A percentile compares a stretch with the other conserved stretches of the same genome.
These are phyloP conservation scores for Liolophura sinensis DNA, from an alignment of 1,140 invertebrate genomes.

Conservation along the genomic window DNA sequence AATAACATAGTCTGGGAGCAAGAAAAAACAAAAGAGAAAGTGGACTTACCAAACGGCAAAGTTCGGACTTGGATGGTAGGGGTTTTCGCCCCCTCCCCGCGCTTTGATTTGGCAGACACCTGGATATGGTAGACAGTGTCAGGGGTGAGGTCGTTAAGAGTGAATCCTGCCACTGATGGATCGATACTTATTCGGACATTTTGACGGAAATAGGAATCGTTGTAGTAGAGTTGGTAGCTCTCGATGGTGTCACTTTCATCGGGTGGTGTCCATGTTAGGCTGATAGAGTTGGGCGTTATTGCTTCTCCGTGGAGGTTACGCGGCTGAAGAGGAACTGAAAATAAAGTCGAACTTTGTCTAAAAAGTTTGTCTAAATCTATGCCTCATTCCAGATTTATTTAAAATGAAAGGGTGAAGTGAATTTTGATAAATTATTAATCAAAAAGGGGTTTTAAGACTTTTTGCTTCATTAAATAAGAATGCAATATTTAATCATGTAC, in stretches of 20 bases:
- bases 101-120: slow-evolving; percentile 87
- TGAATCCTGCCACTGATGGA: slow-evolving; percentile 79
- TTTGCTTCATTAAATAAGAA: no score
- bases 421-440: no score
- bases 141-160: slow-evolving; percentile 84
- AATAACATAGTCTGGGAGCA: neutral
- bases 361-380: neutral
- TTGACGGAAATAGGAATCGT: slow-evolving; percentile 85
- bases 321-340: slow-evolving; percentile 90
- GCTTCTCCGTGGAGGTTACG: slow-evolving; percentile 75
- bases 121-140: slow-evolving; percentile 96
- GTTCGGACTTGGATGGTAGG: slow-evolving; percentile 92
- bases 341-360: slow-evolving; percentile 26
- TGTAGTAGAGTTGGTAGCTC: slow-evolving; percentile 96
- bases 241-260: slow-evolving; percentile 85
- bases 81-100: slow-evolving; percentile 92
- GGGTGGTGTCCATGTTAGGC: slow-evolving; percentile 87
- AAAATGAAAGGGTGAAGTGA: no score
- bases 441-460: no score
- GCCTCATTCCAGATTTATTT: neutral
- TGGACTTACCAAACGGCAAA: slow-evolving; percentile 91
- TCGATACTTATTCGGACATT: slow-evolving; percentile 66
- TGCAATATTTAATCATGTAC: no score
- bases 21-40: neutral
- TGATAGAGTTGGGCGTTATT: slow-evolving; percentile 68